Evolutionary conservation across 2,113 vertebrate species (phyloP), one percentile per base, ranked within the genome.

Genomic region (Gadus macrocephalus): DNA sequence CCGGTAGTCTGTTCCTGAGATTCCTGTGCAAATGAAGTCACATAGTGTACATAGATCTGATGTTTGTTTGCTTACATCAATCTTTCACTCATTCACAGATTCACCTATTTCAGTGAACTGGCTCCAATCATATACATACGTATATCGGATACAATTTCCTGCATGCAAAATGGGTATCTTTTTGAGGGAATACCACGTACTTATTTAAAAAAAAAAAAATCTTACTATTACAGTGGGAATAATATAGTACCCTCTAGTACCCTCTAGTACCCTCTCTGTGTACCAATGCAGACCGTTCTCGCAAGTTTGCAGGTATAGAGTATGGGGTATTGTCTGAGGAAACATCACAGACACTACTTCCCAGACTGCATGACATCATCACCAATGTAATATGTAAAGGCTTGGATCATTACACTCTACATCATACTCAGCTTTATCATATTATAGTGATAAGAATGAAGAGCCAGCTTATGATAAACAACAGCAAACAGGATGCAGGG

Each of bases 401-500:
- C 42, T 49, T 49, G 12, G 11, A 49, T 49, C 42, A 49, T 12
- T 9, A 49, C 8, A 49, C 42, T 49, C 12, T 2, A 49, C 42
- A 11, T 14, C 42, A 1, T 49, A 49, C 42, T 49, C 12, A 49
- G 42, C 1, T 59, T 3, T 59, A 59, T 59, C n/a, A 1, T 59
- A n/a, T 59, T 59, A 59, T n/a, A 59, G 15, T 19, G n/a, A n/a
- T 19, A 4, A 3, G 56, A 59, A 11, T 49, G 8, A 49, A 49
- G 42, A 49, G 11, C 9, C 25, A 66, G 20, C 3, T 0, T 73
- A 38, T 14, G 42, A 69, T 8, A 64, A 53, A 49, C 16, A 62
- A 0, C 67, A 81, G 84, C 85, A 82, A 83, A 62, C 82, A 83
- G 79, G 83, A 88, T 81, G 78, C 69, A 20, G 7, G 63, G 6